A percentile compares a stretch with the other conserved stretches of the same genome.
Evolutionary conservation across 2,888 invertebrate species (phyloP).

Genomic region (Trachelus tabidus): DNA sequence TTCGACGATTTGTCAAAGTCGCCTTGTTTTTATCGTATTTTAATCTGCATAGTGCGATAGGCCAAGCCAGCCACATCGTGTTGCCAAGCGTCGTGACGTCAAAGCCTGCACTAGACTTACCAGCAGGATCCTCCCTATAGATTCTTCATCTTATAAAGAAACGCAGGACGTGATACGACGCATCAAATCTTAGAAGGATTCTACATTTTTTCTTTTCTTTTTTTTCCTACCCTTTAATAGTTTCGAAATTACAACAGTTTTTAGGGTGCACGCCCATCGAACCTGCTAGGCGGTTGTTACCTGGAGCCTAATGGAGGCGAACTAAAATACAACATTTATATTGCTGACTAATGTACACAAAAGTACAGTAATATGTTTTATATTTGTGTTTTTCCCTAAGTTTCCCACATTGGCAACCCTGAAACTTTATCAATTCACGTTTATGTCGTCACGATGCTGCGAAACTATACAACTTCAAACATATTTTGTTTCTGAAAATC

Average conservation of each 20-base stretch:
- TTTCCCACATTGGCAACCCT: background rate
- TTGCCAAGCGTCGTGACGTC: constrained; percentile 11
- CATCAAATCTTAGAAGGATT: background rate
- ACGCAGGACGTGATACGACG: background rate
- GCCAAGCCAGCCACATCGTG: constrained; percentile 31
- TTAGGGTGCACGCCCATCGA: background rate
- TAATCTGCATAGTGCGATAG: constrained; percentile 58
- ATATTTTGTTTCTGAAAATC: background rate
- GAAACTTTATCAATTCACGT: background rate
- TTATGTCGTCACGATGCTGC: background rate
- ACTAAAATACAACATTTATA: background rate
- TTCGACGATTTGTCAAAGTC: constrained; percentile 63
- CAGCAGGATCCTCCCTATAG: constrained; percentile 22
- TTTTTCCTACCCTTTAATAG: background rate
- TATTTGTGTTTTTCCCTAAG: background rate
- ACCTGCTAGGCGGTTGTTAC: background rate
- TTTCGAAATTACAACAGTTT: background rate
- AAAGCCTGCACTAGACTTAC: constrained; percentile 13
- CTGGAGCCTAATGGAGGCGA: background rate
- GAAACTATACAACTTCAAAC: background rate
- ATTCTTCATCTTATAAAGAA: background rate
- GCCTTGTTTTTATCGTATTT: constrained; percentile 55
- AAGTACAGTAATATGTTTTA: background rate
- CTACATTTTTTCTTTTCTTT: background rate
- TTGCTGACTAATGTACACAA: background rate